Evolutionary conservation across 2,113 vertebrate species (phyloP).

Genomic region (Pteropus alecto): DNA sequence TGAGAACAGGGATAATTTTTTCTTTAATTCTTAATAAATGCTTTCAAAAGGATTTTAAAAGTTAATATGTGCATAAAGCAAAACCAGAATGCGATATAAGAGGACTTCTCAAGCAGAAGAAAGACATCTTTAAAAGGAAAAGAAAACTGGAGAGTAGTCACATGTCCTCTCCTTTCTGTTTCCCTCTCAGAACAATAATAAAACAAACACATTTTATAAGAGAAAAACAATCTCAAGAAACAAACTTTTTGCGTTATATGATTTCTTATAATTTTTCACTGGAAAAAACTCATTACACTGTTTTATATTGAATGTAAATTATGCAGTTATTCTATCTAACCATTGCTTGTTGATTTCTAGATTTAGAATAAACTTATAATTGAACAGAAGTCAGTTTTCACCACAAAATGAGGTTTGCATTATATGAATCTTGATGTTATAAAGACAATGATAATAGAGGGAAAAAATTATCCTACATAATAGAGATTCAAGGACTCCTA

Average conservation of each 20-base stretch:
- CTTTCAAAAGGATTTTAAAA: background rate
- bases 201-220: background rate
- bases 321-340: background rate
- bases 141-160: background rate
- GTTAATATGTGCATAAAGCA: background rate
- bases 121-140: background rate
- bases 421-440: background rate
- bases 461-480: background rate
- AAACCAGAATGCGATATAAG: background rate
- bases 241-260: background rate
- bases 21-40: background rate
- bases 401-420: background rate
- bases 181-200: background rate
- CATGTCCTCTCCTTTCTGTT: background rate
- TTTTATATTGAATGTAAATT: background rate
- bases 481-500: background rate
- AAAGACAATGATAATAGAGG: background rate
- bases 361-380: background rate
- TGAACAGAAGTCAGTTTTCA: background rate
- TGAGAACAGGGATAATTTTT: background rate
- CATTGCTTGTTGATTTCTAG: background rate
- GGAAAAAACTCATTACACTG: background rate
- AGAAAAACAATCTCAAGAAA: background rate
- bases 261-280: background rate
- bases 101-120: background rate